Percentiles rank a stretch among this genome's conserved stretches.
These are phyloP conservation scores for Corydoras sp. DNA, from an alignment of 2,113 vertebrate species.

Conservation along the genomic window DNA sequence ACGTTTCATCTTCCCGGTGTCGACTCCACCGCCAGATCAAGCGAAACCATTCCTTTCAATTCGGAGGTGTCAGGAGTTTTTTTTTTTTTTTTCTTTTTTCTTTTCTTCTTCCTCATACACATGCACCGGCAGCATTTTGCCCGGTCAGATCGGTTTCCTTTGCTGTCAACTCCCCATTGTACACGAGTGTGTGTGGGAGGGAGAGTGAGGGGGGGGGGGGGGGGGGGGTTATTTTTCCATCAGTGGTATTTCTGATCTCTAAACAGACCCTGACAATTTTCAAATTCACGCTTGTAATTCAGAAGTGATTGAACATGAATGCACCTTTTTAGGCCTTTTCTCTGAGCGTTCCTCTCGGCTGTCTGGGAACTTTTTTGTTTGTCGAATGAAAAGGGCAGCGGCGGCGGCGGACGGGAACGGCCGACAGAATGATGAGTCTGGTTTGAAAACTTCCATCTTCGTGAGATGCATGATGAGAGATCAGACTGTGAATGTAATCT, in stretches of 20 bases:
- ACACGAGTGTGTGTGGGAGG: conserved; percentile 1
- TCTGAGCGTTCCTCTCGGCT: conserved; percentile 22
- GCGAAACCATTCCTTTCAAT: conserved; percentile 15
- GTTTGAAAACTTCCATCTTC: background rate
- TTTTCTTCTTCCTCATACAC: conserved; percentile 1
- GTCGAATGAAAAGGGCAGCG: conserved; percentile 30
- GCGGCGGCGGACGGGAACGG: conserved; percentile 1
- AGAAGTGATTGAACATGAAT: conserved; percentile 30
- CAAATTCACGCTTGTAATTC: conserved; percentile 29
- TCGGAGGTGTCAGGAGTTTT: conserved; percentile 9
- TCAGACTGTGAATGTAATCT: too few species aligned
- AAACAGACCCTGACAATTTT: conserved; percentile 19
- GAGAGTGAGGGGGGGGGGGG: background rate
- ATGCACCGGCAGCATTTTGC: background rate
- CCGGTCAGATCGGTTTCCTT: conserved; percentile 2
- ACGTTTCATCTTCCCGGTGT: background rate
- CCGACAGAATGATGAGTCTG: background rate
- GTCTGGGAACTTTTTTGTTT: conserved; percentile 1
- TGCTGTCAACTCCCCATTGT: conserved; percentile 11
- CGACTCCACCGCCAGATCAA: conserved; percentile 7
- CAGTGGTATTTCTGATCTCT: conserved; percentile 23
- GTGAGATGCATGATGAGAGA: too few species aligned
- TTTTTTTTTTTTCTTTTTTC: too few species aligned
- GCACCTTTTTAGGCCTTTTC: conserved; percentile 36
- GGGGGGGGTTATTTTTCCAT: conserved; percentile 15